Conservation (phyloP, 1,140 invertebrate species). For the Apocrypta bakeri region DNA sequence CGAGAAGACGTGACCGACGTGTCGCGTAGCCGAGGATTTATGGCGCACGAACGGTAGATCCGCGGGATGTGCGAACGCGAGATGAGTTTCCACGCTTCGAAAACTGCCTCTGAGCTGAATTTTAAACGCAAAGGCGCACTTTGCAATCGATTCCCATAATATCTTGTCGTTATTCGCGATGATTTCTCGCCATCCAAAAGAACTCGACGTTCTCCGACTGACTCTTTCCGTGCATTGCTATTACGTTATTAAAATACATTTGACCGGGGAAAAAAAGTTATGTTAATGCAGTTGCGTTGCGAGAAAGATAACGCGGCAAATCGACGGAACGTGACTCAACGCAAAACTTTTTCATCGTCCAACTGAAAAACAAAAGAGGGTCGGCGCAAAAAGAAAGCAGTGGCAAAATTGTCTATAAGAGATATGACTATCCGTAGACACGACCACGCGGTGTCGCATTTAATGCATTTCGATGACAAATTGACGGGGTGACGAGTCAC, state of each 20-base stretch:
- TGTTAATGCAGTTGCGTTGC: not conserved
- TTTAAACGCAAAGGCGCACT: too few species aligned
- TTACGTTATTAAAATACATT: too few species aligned
- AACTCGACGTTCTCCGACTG: too few species aligned
- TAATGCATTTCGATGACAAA: constrained; percentile 43
- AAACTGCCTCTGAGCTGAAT: not conserved
- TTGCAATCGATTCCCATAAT: too few species aligned
- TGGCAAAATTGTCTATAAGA: constrained; percentile 25
- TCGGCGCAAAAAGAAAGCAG: not conserved
- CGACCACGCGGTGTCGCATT: not conserved
- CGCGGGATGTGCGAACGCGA: not conserved
- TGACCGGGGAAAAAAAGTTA: not conserved
- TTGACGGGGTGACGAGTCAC: constrained; percentile 13
- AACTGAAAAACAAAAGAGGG: not conserved
- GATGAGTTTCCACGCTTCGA: not conserved
- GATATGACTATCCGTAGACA: too few species aligned
- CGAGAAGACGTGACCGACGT: not conserved
- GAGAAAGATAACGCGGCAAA: constrained; percentile 17
- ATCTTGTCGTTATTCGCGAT: too few species aligned
- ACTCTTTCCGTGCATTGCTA: too few species aligned
- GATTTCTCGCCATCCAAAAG: too few species aligned
- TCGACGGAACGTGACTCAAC: constrained; percentile 29
- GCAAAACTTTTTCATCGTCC: not conserved
- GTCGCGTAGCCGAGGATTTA: constrained; percentile 1
- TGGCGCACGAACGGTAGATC: not conserved